Base-by-base conservation (phyloP, 2,888 invertebrate species). In the Nemotelus nigrinus region DNA sequence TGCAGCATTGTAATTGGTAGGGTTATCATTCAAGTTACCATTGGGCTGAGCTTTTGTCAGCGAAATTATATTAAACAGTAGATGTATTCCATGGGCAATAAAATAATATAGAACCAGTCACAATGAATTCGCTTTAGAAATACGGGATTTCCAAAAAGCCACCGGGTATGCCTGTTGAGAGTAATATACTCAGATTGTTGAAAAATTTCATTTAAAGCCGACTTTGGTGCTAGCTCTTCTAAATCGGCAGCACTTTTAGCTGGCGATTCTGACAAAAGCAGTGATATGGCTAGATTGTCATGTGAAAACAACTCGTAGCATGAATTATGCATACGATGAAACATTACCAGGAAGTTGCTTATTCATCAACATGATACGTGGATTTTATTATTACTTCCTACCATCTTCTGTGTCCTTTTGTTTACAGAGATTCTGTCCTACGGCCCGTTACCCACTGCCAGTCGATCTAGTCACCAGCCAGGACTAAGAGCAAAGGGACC, bases 281-380 rank as follows among this genome's bases (percentile, higher is more conserved):
- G 44, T 50, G 50, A 53, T 41, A 44, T 71, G 57, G 55, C 57
- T 8, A 47, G 45, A 65, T 65, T 65, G 65, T 65, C 65, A 65
- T 47, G 47, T 65, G 47, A 47, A 10, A 47, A 45, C n/a, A 72
- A 41, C 45, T 60, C 63, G 63, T 25, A 72, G 64, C 77, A 79
- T 79, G 77, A 79, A 79, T 79, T 79, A 79, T 77, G 77, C 70
- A 79, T 79, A n/a, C 68, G 68, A 55, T 68, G 75, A 75, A 77
- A 68, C 77, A 68, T 77, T 76, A 68, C 67, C 68, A 72, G 77
- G 79, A 79, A 79, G 74, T 77, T 79, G 74, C 77, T 77, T 79
- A 77, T 79, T 77, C 79, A 77, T 74, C 75, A 77, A 45, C 60
- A 75, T 79, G 77, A 79, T 79, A 77, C 74, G 65, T 76, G 76